Conservation (phyloP, 2,113 vertebrate species). For the Pagrus major region DNA sequence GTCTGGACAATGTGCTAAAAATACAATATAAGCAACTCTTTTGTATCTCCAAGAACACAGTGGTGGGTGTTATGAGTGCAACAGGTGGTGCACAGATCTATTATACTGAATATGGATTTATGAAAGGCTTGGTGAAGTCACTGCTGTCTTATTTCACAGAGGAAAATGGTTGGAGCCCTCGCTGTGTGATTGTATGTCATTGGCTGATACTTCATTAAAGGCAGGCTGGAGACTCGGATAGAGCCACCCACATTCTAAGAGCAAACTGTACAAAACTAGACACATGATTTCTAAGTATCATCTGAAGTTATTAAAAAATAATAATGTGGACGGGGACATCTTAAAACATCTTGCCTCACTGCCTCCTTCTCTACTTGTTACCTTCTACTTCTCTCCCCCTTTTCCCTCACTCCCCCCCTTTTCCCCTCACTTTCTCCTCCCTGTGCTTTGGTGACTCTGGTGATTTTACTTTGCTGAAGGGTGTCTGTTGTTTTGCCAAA, state of each 20-base stretch:
- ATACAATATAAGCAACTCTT: slow-evolving; percentile 60
- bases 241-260: slow-evolving; percentile 42
- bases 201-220: slow-evolving; percentile 48
- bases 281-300: slow-evolving; percentile 66
- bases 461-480: slow-evolving; percentile 92
- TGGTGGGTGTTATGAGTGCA: slow-evolving; percentile 38
- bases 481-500: slow-evolving; percentile 89
- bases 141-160: slow-evolving; percentile 59
- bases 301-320: slow-evolving; percentile 78
- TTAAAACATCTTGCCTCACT: slow-evolving; percentile 69
- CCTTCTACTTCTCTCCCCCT: slow-evolving; percentile 71
- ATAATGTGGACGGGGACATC: slow-evolving; percentile 57
- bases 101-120: slow-evolving; percentile 58
- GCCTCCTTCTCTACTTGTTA: slow-evolving; percentile 80
- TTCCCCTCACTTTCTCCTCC: slow-evolving; percentile 70
- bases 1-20: slow-evolving; percentile 52
- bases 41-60: slow-evolving; percentile 55
- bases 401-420: slow-evolving; percentile 36
- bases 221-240: slow-evolving; percentile 51
- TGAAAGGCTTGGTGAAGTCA: slow-evolving; percentile 45
- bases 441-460: slow-evolving; percentile 95
- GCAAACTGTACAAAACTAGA: slow-evolving; percentile 72
- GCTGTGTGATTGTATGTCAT: slow-evolving; percentile 52
- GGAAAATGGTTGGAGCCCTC: slow-evolving; percentile 40
- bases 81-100: slow-evolving; percentile 43